phyloP scores from a whole-genome alignment of 1,140 invertebrate genomes.

The Diprion similis region DNA sequence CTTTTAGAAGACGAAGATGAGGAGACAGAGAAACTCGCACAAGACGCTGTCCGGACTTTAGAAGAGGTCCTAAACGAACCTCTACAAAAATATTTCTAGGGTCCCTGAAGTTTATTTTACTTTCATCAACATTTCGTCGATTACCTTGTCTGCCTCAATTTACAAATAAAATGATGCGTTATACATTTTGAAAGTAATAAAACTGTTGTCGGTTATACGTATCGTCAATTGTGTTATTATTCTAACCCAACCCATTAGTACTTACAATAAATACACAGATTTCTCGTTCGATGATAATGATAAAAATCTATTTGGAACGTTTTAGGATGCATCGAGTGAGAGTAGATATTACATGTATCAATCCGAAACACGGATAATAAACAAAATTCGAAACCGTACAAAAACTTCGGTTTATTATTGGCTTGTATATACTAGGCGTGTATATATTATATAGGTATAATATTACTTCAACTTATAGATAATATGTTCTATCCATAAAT shows the following conservation, averaged over 20 bases:
- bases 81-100: constrained; percentile 81
- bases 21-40: constrained; percentile 76
- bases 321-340: too few species aligned
- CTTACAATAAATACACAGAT: too few species aligned
- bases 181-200: neutral
- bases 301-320: too few species aligned
- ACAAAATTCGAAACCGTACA: constrained; percentile 33
- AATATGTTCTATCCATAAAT: too few species aligned
- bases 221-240: too few species aligned
- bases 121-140: constrained; percentile 5
- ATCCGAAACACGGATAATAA: constrained; percentile 1
- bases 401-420: constrained; percentile 48
- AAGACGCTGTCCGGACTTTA: constrained; percentile 76
- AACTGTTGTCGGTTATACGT: neutral
- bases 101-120: constrained; percentile 30
- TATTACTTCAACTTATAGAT: too few species aligned
- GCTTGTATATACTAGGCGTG: constrained; percentile 36
- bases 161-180: neutral
- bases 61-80: constrained; percentile 85
- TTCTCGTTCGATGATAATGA: too few species aligned
- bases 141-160: neutral
- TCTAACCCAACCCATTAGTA: too few species aligned
- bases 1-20: constrained; percentile 84
- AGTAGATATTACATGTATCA: neutral
- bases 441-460: too few species aligned